A percentile compares a stretch with the other conserved stretches of the same genome.
Conservation (phyloP, 2,797 vertebrate species). For the Echiichthys vipera region DNA sequence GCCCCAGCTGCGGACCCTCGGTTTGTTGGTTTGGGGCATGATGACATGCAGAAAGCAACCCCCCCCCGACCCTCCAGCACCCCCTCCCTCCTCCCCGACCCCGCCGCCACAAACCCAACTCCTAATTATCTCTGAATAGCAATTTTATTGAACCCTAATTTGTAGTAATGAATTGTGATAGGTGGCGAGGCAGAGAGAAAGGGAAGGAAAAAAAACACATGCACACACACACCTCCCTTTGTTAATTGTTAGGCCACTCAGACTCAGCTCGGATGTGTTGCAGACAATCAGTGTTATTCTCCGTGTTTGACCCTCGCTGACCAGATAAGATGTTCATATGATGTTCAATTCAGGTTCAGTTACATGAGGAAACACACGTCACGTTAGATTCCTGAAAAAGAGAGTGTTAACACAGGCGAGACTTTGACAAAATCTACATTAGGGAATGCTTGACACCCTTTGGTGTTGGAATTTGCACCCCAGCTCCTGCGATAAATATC, state of each 20-base stretch:
- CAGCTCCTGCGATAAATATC: not conserved
- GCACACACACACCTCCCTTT: conserved; percentile 43
- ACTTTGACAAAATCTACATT: not conserved
- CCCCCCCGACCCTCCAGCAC: conserved; percentile 53
- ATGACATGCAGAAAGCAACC: conserved; percentile 72
- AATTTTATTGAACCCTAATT: conserved; percentile 92
- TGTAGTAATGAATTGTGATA: conserved; percentile 92
- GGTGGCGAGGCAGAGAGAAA: conserved; percentile 85
- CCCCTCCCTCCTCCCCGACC: conserved; percentile 56
- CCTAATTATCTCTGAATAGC: conserved; percentile 94
- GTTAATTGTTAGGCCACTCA: conserved; percentile 56
- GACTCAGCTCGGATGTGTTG: conserved; percentile 53
- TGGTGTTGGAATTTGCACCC: not conserved
- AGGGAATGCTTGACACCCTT: not conserved
- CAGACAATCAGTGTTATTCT: conserved; percentile 63
- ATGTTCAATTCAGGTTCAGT: conserved; percentile 28
- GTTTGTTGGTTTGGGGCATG: conserved; percentile 73
- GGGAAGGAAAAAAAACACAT: conserved; percentile 59
- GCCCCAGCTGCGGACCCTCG: conserved; percentile 85
- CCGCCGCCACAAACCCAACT: conserved; percentile 79
- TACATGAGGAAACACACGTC: conserved; percentile 32
- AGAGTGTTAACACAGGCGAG: not conserved
- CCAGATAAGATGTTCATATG: conserved; percentile 36
- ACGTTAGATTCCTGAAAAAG: not conserved
- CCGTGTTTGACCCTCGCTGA: conserved; percentile 61